Base-by-base conservation (phyloP, 2,888 invertebrate genomes). In the Lymantria dispar region DNA sequence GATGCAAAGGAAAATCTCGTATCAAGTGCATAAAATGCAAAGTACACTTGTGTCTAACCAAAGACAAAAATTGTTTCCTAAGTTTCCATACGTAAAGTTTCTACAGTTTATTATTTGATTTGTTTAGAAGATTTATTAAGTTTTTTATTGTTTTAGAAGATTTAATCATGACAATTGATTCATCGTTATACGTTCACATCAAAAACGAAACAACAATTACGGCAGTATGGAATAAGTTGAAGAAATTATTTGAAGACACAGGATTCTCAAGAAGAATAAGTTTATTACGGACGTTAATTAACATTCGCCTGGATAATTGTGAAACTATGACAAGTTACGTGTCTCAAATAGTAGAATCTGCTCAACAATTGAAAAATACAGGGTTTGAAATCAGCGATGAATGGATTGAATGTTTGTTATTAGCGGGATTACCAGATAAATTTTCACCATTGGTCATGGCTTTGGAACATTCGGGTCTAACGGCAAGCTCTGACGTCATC, bases 11-110 rank as follows among this genome's bases (percentile, higher is more conserved):
- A 11, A 64, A 45, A 62, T 43, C 57, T 52, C 45, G 61, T 3
- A 53, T 68, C 10, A 64, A 68, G 48, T 69, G 65, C 47, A 60
- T 66, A 48, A 68, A 68, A 52, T 68, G 62, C 52, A 61, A 68
- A 47, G 61, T 68, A 43, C 61, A 69, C 47, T 10, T 63, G 42
- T 43, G 54, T n/a, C 50, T 54, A 30, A 49, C 55, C n/a, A 60
- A 57, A 45, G 60, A 59, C 43, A 61, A 63, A 53, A 65, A 61
- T 47, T 65, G 41, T 48, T 65, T 9, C 57, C 52, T 66, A 60
- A 48, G 44, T 48, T 65, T 67, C 45, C 60, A 67, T 52, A 64
- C 45, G 12, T 45, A 45, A 22, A 57, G 47, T 50, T 58, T 48
- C 11, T 50, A 52, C n/a, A n/a, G n/a, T n/a, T n/a, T n/a, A n/a